Base-by-base conservation (phyloP, 30 jellyfish, hydroid and myxozoan genomes). In the Mastigias papua region DNA sequence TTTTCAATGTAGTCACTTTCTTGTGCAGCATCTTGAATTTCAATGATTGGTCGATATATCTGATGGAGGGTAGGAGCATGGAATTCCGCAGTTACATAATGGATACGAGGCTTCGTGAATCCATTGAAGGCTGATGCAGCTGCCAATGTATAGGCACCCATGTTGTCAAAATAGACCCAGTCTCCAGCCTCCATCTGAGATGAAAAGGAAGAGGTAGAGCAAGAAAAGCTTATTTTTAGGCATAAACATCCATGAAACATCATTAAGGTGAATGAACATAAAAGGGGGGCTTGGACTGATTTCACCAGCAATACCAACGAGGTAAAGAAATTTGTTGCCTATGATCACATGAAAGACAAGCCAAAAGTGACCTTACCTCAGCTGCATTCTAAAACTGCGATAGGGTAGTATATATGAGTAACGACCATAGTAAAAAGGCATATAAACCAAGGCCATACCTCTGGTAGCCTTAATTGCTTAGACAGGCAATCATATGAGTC, bases 91-190 rank as follows among this genome's bases (percentile, higher is more conserved):
- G 81, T 63, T 82, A 81, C 77, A 82, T 95, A 95, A 71, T 91
- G 86, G 48, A 95, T 89, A 37, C 82, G 90, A 0, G 99, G 98
- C 76, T 63, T 78, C 80, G 51, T 73, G 88, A 95, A 95, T 0
- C 99, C 99, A 51, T 90, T 95, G 72, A 95, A 95, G 51, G 91
- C 91, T 23, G 98, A 85, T 0, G 97, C 98, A 2, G 98, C 97
- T 19, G 97, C 75, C 69, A 78, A 65, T 48, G 98, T 95, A 90
- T 95, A 95, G 5, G 99, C 99, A 19, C 99, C 99, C 99, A 95
- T 95, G 81, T 91, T 91, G 60, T 80, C 95, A 76, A 95, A 95
- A 46, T 76, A 91, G 6, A 95, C 32, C 97, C 98, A 90, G 82
- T 95, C 98, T 29, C 99, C 98, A 72, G 90, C 74, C 26, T 88